Base-by-base conservation (phyloP, 2,113 vertebrate species). In the Cyphomyrus discorhynchus region DNA sequence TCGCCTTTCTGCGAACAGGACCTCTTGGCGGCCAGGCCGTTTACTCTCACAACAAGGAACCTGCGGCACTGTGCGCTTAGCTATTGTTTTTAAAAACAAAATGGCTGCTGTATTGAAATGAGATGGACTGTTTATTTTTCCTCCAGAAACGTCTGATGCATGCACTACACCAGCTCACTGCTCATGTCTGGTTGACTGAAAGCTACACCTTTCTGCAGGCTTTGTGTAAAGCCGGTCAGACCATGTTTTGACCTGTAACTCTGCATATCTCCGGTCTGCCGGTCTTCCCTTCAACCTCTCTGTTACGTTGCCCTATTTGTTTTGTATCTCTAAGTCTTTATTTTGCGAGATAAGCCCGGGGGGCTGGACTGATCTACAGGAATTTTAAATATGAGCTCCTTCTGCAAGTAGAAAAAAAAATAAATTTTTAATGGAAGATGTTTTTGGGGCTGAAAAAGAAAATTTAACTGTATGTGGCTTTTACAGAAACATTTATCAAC, bases 191-290 rank as follows among this genome's bases (percentile, higher is more conserved):
- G 31, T 46, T 74, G 62, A 62, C 50, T 90, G 27, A 39, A 86
- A 27, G 27, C 53, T 80, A 47, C 80, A 9, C 24, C 90, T 88
- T 86, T 87, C 87, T 11, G 56, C 56, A 84, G 47, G 84, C 86
- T 91, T 83, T 52, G n/a, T 27, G 66, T 82, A 84, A 84, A 93
- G 94, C 94, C 94, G 94, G 91, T 93, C 91, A 92, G 91, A 92
- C 93, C 92, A 92, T 94, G 94, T 94, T 90, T 90, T 94, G 92
- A 91, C 94, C 94, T 95, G 93, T 89, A 70, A 93, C 90, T 89
- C n/a, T 70, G 62, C 62, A 31, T 92, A 92, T 94, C 93, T 92
- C 91, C 90, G 90, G 86, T 47, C 52, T 52, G 52, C 70, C 50
- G 80, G 50, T 27, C 19, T 91, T 85, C 74, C 89, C 87, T 77